A percentile compares a stretch with the other conserved stretches of the same genome.
phyloP scores from a whole-genome alignment of 2,797 vertebrate species.

The Urosaurus nigricauda region DNA sequence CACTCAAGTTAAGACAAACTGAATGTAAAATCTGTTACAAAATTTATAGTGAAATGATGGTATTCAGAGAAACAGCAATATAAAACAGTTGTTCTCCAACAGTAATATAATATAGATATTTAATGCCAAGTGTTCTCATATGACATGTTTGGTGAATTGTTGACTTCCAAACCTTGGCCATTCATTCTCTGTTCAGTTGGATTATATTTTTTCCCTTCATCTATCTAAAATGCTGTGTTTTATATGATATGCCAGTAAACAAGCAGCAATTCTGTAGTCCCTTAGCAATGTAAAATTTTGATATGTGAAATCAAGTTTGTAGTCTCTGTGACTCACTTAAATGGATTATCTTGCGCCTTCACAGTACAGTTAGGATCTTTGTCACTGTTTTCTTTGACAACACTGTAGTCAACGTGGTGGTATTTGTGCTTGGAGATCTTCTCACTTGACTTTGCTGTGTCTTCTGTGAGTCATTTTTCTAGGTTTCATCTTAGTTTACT shows the following conservation, averaged over 20 bases:
- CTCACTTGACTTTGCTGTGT: slow-evolving; percentile 42
- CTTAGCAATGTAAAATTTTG: slow-evolving; percentile 53
- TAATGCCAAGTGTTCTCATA: slow-evolving; percentile 1
- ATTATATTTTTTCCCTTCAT: slow-evolving; percentile 32
- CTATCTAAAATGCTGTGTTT: background rate
- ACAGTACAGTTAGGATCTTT: slow-evolving; percentile 26
- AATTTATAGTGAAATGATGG: background rate
- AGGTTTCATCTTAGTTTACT: slow-evolving; percentile 17
- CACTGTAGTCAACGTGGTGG: slow-evolving; percentile 59
- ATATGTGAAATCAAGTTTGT: slow-evolving; percentile 48
- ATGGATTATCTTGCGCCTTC: too few species aligned
- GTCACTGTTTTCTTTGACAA: slow-evolving; percentile 60
- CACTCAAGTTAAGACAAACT: background rate
- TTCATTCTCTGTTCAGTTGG: slow-evolving; percentile 26
- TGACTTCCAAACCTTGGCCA: background rate
- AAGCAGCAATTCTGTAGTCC: slow-evolving; percentile 33
- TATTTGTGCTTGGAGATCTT: slow-evolving; percentile 52
- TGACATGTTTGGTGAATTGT: background rate
- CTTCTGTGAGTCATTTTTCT: slow-evolving; percentile 35
- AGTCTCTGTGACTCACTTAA: too few species aligned
- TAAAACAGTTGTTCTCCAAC: background rate
- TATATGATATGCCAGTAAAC: slow-evolving; percentile 3
- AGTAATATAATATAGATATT: background rate
- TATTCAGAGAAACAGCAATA: background rate
- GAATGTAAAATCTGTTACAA: background rate